phyloP scores from a whole-genome alignment of 2,888 invertebrate species.

The Prenolepis imparis region DNA sequence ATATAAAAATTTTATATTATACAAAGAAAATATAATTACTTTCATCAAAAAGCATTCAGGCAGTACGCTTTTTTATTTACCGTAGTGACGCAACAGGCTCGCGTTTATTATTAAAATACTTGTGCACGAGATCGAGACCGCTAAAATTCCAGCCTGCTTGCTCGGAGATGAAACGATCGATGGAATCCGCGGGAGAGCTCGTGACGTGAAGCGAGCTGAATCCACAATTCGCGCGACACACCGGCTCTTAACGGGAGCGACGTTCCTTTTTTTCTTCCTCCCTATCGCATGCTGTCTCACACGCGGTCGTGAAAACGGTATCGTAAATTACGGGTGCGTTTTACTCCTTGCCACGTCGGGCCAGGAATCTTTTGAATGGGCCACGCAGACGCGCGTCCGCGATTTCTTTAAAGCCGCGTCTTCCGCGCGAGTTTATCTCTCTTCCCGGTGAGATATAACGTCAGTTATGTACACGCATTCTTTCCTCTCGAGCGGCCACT shows the following conservation, averaged over 20 bases:
- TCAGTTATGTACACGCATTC: constrained; percentile 45
- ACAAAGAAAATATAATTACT: neutral
- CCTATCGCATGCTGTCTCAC: constrained; percentile 44
- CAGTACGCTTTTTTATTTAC: neutral
- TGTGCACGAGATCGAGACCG: constrained; percentile 25
- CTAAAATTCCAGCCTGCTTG: constrained; percentile 50
- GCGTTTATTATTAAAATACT: constrained; percentile 52
- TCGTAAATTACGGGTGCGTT: constrained; percentile 65
- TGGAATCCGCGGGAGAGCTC: constrained; percentile 45
- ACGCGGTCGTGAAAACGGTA: constrained; percentile 58
- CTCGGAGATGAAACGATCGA: constrained; percentile 49
- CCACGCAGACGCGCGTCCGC: constrained; percentile 42
- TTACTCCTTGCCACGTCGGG: constrained; percentile 54
- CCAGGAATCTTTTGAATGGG: constrained; percentile 58
- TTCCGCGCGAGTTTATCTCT: constrained; percentile 52
- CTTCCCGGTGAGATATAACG: constrained; percentile 45
- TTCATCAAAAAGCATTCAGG: neutral
- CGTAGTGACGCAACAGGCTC: constrained; percentile 22
- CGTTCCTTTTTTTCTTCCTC: constrained; percentile 6
- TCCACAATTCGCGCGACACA: constrained; percentile 53
- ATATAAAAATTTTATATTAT: neutral
- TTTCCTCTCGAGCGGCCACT: constrained; percentile 45
- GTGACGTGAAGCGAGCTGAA: constrained; percentile 48
- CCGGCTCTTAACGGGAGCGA: constrained; percentile 43
- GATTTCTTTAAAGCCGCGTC: constrained; percentile 57